These are phyloP conservation scores for Characodon lateralis DNA, from an alignment of 2,797 vertebrate species.

Conservation along the genomic window DNA sequence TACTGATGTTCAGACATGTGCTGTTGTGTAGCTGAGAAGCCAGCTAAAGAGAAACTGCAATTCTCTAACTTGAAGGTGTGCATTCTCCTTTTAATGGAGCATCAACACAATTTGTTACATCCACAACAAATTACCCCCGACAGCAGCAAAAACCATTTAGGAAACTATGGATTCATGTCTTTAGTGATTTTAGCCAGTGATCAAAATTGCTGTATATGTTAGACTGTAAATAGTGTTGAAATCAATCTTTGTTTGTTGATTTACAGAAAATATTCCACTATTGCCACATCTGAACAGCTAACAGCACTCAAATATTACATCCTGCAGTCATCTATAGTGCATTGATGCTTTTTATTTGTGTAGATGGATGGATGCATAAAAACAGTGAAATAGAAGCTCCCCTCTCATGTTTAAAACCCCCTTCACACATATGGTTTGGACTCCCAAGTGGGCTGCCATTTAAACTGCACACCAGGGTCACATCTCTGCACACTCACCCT, in stretches of 20 bases:
- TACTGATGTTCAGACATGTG: conserved; percentile 30
- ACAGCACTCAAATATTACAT: neutral
- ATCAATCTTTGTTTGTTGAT: neutral
- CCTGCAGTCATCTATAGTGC: neutral
- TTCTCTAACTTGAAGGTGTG: conserved; percentile 27
- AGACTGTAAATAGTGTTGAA: neutral
- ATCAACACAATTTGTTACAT: conserved; percentile 16
- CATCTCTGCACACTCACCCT: conserved; percentile 55
- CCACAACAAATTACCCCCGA: conserved; percentile 12
- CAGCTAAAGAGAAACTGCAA: conserved; percentile 51
- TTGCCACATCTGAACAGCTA: neutral
- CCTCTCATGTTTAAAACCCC: conserved; percentile 26
- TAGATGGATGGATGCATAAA: conserved; percentile 1
- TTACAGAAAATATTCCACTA: neutral
- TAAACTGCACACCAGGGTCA: conserved; percentile 40
- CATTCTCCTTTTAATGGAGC: conserved; percentile 26
- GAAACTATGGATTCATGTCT: conserved; percentile 16
- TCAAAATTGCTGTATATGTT: neutral
- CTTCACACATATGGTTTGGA: conserved; percentile 10
- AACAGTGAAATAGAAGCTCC: conserved; percentile 21
- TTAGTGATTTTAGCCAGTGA: neutral
- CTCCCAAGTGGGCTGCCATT: conserved; percentile 61
- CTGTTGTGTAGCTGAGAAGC: conserved; percentile 9
- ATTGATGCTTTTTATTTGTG: conserved; percentile 5
- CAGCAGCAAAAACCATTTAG: conserved; percentile 31